phyloP scores from a whole-genome alignment of 2,888 invertebrate species.

The Pyralis farinalis region DNA sequence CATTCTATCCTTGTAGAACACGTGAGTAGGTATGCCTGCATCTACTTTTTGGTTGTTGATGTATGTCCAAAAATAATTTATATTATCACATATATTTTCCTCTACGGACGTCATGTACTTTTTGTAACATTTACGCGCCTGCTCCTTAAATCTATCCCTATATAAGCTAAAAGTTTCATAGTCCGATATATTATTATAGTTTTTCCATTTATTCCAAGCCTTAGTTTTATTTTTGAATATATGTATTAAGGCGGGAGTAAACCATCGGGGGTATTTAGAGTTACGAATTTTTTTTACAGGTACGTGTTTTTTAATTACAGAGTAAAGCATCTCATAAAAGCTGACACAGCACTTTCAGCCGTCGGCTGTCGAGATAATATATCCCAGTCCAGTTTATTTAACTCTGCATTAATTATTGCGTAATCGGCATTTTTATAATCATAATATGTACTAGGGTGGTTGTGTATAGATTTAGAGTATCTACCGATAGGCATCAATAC shows the following conservation, averaged over 20 bases:
- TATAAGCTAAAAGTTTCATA: conserved; percentile 6
- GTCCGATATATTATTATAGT: conserved; percentile 3
- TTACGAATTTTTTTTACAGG: background rate
- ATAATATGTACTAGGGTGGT: no score
- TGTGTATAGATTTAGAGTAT: no score
- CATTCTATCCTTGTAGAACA: background rate
- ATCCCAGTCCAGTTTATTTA: background rate
- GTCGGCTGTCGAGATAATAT: background rate
- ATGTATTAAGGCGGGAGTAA: background rate
- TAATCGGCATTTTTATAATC: background rate
- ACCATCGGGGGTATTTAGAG: conserved; percentile 2
- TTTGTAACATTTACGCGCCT: conserved; percentile 10
- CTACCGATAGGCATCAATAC: no score
- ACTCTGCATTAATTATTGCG: background rate
- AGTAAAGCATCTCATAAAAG: background rate
- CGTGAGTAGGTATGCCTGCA: background rate
- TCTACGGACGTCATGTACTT: conserved; percentile 12
- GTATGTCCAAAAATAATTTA: conserved; percentile 16
- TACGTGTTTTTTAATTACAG: background rate
- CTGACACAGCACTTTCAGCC: background rate
- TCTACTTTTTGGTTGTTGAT: background rate
- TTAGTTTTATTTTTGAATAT: conserved; percentile 10
- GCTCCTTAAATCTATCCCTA: conserved; percentile 13
- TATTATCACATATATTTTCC: conserved; percentile 10
- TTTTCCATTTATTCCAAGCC: conserved; percentile 13